Evolutionary conservation across 2,797 vertebrate genomes (phyloP).

Genomic region (Neosalanx taihuensis): DNA sequence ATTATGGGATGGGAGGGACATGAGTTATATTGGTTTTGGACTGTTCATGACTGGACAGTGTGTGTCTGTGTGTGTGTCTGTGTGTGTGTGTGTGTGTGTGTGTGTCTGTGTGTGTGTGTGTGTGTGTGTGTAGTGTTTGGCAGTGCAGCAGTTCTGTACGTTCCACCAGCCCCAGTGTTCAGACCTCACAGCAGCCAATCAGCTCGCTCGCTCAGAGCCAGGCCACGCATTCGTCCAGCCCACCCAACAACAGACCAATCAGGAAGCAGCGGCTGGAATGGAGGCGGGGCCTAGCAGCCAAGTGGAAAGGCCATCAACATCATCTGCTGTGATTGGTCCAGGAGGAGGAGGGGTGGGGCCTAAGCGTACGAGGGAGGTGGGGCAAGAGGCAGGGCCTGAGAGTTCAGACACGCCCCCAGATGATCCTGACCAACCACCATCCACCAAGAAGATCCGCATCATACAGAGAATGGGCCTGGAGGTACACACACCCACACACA

Average conservation of each 20-base stretch:
- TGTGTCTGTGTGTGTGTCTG: conserved; percentile 4
- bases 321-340: conserved; percentile 82
- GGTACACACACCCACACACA: conserved; percentile 51
- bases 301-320: conserved; percentile 86
- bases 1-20: neutral
- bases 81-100: neutral
- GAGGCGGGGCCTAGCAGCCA: conserved; percentile 83
- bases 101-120: neutral
- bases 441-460: conserved; percentile 82
- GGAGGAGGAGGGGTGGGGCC: conserved; percentile 67
- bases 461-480: conserved; percentile 79
- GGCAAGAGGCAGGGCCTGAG: conserved; percentile 76
- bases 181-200: conserved; percentile 79
- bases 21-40: neutral
- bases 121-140: conserved; percentile 64
- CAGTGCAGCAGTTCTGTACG: conserved; percentile 85
- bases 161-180: conserved; percentile 87
- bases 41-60: neutral
- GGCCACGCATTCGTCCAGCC: conserved; percentile 96
- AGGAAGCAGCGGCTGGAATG: conserved; percentile 77
- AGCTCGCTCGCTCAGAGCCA: conserved; percentile 69
- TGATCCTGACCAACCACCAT: conserved; percentile 77
- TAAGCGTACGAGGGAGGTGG: conserved; percentile 86
- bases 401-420: conserved; percentile 76
- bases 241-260: conserved; percentile 86